phyloP scores from a whole-genome alignment of 2,888 invertebrate genomes.

The Nomada ferruginata region DNA sequence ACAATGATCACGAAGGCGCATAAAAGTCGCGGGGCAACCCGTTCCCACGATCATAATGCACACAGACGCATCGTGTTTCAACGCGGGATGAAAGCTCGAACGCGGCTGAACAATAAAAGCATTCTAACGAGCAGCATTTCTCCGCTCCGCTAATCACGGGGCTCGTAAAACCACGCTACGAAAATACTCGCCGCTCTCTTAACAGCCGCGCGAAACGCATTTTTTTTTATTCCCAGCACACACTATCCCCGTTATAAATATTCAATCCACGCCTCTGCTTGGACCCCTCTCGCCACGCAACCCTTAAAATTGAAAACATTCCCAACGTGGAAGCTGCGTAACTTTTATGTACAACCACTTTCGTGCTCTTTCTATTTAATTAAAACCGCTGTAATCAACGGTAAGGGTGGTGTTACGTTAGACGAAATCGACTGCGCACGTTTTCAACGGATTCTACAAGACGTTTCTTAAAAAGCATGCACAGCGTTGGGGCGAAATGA shows the following conservation, averaged over 20 bases:
- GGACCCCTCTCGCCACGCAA: not conserved
- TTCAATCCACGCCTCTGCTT: not conserved
- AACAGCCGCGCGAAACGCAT: constrained; percentile 5
- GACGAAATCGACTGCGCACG: no score
- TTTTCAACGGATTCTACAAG: no score
- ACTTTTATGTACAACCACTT: no score
- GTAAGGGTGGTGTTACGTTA: no score
- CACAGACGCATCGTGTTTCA: constrained; percentile 19
- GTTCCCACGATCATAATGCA: constrained; percentile 31
- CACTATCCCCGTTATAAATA: constrained; percentile 1
- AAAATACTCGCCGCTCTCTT: constrained; percentile 40
- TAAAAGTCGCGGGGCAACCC: constrained; percentile 24
- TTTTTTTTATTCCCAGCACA: not conserved
- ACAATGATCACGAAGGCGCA: constrained; percentile 8
- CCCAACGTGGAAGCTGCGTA: no score
- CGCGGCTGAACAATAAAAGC: constrained; percentile 43
- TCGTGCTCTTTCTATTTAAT: no score
- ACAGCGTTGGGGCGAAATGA: no score
- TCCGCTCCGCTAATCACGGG: constrained; percentile 52
- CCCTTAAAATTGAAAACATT: no score
- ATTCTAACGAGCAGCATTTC: constrained; percentile 49
- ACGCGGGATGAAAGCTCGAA: constrained; percentile 29
- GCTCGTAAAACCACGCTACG: constrained; percentile 56
- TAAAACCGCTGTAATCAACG: no score
- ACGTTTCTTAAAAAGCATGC: no score